Base-by-base conservation (phyloP, 1,140 invertebrate species). In the Octopus sinensis region DNA sequence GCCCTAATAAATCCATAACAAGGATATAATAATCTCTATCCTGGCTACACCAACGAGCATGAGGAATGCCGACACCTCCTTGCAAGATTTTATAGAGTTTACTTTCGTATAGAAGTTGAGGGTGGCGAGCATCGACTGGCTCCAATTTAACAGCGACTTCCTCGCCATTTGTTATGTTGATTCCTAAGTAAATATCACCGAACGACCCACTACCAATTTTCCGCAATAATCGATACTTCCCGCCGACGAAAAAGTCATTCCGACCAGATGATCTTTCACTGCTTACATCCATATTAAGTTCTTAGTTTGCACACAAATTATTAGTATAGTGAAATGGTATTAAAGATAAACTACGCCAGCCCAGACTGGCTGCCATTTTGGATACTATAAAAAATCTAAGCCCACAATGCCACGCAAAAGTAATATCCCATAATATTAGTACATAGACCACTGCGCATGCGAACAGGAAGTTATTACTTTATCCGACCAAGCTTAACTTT, bases 131-230 rank as follows among this genome's bases (percentile, higher is more conserved):
- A 91, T 96, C 95, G 80, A 94, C 92, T 83, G 95, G 95, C 92
- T 99, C 97, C 88, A 99, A 93, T 92, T 99, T 99, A 53, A 99
- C 96, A 86, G 97, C 97, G 81, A 99, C 97, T 93, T 99, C 97
- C 94, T 91, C 97, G 84, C 95, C 96, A 82, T 89, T 89, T 83
- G 87, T 88, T 84, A 88, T 87, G 86, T 90, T 89, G 84, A 89
- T 88, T 76, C 87, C 90, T 54, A 91, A 86, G 85, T 91, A 91
- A 85, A 91, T 91, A 83, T 91, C 90, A 73, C 90, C 90, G 85
- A 91, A 91, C 6, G 90, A 91, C 78, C 90, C 90, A 86, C 89
- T 90, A 30, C 90, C 90, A 81, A 91, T 91, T 86, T 91, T 91
- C 76, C 89, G 87, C 13, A 90, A 87, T 12, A 91, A 83, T 80